phyloP scores from a whole-genome alignment of 2,888 invertebrate species.

The Siphlonurus alternatus region DNA sequence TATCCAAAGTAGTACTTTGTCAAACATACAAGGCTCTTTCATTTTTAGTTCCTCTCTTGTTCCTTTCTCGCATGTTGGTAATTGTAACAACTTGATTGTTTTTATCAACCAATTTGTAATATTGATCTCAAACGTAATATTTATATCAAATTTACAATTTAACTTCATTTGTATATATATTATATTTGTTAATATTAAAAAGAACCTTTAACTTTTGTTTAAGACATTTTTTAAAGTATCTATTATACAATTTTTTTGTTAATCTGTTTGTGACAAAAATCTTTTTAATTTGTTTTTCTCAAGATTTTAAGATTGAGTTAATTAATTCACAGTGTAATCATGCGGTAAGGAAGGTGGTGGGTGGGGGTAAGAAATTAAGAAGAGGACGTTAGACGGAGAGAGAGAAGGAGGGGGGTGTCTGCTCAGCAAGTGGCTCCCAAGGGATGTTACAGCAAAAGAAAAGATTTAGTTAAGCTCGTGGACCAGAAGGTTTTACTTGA shows the following conservation, averaged over 20 bases:
- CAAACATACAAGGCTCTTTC: neutral
- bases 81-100: no score
- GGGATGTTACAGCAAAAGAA: neutral
- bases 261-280: neutral
- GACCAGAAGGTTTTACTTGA: neutral
- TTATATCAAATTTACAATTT: no score
- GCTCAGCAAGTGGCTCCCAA: neutral
- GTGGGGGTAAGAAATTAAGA: neutral
- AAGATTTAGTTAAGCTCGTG: neutral
- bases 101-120: no score
- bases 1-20: neutral
- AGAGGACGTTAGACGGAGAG: neutral
- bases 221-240: no score
- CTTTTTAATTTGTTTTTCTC: neutral
- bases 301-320: neutral
- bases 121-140: no score
- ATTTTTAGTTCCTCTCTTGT: neutral
- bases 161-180: no score
- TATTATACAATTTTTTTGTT: no score
- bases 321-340: neutral
- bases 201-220: no score
- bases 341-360: neutral
- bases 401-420: neutral
- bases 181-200: no score
- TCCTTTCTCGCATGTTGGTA: neutral